phyloP scores from a whole-genome alignment of 2,113 vertebrate species.

The Cervus canadensis region DNA sequence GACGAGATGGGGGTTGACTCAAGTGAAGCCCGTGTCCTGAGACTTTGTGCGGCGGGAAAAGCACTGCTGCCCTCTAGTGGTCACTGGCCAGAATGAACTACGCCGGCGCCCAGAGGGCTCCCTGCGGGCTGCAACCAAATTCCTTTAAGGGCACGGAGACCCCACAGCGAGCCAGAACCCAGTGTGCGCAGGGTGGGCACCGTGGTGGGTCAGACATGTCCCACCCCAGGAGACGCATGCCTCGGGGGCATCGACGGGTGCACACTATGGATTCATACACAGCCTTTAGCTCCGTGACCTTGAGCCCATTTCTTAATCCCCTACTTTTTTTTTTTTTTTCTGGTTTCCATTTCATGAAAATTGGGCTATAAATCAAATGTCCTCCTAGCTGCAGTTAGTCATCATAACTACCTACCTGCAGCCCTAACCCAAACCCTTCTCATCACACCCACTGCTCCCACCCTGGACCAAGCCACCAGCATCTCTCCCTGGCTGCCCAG shows the following conservation, averaged over 20 bases:
- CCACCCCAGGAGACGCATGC: neutral
- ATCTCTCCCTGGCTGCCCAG: too few relatives aligned
- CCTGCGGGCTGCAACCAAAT: fast-evolving
- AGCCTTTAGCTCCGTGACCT: neutral
- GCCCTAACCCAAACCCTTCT: neutral
- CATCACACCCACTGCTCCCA: neutral
- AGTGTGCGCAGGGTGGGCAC: fast-evolving
- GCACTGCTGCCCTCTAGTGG: constrained; percentile 79
- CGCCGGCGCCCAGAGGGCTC: fast-evolving
- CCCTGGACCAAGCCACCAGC: neutral
- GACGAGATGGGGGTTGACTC: fast-evolving
- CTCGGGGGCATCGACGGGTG: neutral
- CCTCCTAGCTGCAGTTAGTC: neutral
- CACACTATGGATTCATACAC: fast-evolving
- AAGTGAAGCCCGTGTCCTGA: fast-evolving
- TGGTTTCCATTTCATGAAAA: neutral
- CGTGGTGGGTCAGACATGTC: neutral
- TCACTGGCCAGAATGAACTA: neutral
- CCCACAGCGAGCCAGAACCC: too few relatives aligned
- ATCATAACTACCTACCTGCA: fast-evolving
- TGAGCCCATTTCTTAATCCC: neutral
- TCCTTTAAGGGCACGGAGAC: fast-evolving
- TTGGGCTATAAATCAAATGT: neutral
- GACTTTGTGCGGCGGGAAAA: neutral
- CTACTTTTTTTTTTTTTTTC: too few relatives aligned